These are phyloP conservation scores for Crocallis elinguaria DNA, from an alignment of 2,888 invertebrate species.

Conservation along the genomic window DNA sequence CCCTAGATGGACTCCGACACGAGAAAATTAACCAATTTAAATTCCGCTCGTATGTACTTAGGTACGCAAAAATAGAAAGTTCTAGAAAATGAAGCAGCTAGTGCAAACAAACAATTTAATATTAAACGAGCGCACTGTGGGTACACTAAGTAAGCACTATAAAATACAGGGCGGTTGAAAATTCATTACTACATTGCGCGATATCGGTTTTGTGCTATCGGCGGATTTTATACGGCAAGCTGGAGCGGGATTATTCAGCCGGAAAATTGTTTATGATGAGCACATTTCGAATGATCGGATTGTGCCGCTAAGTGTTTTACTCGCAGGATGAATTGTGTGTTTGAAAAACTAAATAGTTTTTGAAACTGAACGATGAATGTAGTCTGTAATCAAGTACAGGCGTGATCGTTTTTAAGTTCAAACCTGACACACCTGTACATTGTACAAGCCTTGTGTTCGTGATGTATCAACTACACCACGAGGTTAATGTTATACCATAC, in stretches of 20 bases:
- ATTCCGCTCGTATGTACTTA: no score
- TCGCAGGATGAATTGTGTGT: not conserved
- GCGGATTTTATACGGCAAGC: conserved; percentile 15
- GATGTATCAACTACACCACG: no score
- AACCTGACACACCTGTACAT: no score
- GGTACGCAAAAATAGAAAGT: not conserved
- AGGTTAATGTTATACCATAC: no score
- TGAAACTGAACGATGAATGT: no score
- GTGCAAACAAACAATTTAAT: conserved; percentile 13
- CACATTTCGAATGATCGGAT: not conserved
- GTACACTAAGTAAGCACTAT: conserved; percentile 12
- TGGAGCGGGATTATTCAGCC: conserved; percentile 13
- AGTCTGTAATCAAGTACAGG: no score
- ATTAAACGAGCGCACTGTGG: conserved; percentile 1
- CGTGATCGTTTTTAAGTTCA: no score
- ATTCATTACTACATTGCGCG: conserved; percentile 23
- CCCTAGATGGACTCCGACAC: no score
- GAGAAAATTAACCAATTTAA: no score
- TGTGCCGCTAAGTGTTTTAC: not conserved
- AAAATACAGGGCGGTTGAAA: conserved; percentile 4
- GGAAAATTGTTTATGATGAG: conserved; percentile 20
- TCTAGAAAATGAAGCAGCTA: not conserved
- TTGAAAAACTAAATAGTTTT: not conserved
- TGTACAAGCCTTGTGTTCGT: no score
- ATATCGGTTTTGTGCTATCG: conserved; percentile 21